phyloP scores from a whole-genome alignment of 2,797 vertebrate species.

The Artibeus jamaicensis region DNA sequence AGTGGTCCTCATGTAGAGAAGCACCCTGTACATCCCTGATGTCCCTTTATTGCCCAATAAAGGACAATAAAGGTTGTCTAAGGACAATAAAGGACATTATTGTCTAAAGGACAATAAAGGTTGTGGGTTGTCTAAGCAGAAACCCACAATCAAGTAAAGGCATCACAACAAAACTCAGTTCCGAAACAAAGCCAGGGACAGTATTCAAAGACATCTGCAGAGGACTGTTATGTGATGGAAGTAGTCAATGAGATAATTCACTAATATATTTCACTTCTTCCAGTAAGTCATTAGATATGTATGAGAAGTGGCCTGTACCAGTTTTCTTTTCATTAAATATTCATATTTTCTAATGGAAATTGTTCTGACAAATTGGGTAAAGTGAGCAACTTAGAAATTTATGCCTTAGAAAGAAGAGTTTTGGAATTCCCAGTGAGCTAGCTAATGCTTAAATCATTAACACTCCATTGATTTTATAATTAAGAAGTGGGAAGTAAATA shows the following conservation, averaged over 20 bases:
- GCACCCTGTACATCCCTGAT: not conserved
- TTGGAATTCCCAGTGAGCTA: conserved; percentile 75
- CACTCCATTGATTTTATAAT: conserved; percentile 84
- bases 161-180: not conserved
- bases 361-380: conserved; percentile 83
- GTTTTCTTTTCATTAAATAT: conserved; percentile 86
- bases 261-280: conserved; percentile 77
- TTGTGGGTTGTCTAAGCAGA: too few relatives aligned
- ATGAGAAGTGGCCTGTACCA: conserved; percentile 79
- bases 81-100: too few relatives aligned
- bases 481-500: conserved; percentile 81
- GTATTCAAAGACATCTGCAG: not conserved
- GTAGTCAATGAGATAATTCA: conserved; percentile 61
- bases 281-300: conserved; percentile 82
- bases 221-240: conserved; percentile 54
- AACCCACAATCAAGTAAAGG: not conserved
- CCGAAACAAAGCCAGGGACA: not conserved
- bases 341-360: conserved; percentile 86
- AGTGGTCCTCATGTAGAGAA: not conserved
- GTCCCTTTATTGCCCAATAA: not conserved
- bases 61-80: too few relatives aligned
- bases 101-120: too few relatives aligned
- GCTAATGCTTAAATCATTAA: conserved; percentile 83
- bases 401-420: conserved; percentile 78
- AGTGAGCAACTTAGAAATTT: conserved; percentile 82